Evolutionary conservation across 2,888 invertebrate species (phyloP).

Genomic region (Drosophila rellima): DNA sequence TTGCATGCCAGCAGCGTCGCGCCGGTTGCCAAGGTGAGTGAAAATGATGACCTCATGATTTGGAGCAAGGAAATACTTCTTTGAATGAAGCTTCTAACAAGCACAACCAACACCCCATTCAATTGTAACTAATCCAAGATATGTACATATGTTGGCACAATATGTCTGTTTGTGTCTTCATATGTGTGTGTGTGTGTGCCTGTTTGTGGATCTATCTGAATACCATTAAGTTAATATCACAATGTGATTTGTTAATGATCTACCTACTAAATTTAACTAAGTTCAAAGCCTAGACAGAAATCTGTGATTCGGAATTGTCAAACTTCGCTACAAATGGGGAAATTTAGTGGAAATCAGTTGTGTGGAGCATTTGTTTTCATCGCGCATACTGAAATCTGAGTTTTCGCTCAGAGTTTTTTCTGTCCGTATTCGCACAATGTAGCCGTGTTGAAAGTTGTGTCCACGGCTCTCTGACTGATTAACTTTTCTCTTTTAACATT

Average conservation of each 20-base stretch:
- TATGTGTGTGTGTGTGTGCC: slow-evolving; percentile 2
- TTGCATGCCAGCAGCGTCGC: slow-evolving; percentile 84
- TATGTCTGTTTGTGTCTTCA: neutral
- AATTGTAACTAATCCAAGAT: slow-evolving; percentile 48
- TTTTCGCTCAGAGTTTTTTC: too few relatives aligned
- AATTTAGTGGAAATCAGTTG: too few relatives aligned
- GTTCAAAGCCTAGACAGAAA: too few relatives aligned
- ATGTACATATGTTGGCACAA: slow-evolving; percentile 29
- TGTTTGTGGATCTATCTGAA: neutral
- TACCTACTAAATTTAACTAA: too few relatives aligned
- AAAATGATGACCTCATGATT: slow-evolving; percentile 70
- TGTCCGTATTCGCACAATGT: too few relatives aligned
- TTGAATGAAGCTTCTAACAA: slow-evolving; percentile 36
- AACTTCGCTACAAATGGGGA: too few relatives aligned
- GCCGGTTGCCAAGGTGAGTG: slow-evolving; percentile 85
- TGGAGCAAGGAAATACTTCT: slow-evolving; percentile 81
- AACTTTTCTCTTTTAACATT: too few relatives aligned
- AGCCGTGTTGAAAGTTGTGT: too few relatives aligned
- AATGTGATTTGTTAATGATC: neutral
- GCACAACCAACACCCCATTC: slow-evolving; percentile 13
- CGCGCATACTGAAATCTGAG: too few relatives aligned
- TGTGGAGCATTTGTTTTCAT: too few relatives aligned
- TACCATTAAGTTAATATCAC: neutral
- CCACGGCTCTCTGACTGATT: too few relatives aligned
- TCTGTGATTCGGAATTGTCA: too few relatives aligned